Evolutionary conservation across 2,888 invertebrate species (phyloP).

Genomic region (Dioctria rufipes): DNA sequence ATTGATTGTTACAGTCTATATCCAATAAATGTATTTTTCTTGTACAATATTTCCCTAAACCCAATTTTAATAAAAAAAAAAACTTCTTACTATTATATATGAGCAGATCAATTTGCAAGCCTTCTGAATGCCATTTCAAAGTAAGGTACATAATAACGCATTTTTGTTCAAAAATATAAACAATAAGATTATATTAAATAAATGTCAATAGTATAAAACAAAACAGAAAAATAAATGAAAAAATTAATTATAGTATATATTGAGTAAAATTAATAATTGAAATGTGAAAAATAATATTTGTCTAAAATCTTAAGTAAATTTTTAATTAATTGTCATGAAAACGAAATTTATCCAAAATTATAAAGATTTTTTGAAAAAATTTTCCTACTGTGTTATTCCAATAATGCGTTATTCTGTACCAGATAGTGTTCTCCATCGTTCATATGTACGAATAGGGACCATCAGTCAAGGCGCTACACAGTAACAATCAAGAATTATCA

Average conservation of each 20-base stretch:
- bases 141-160: slow-evolving; percentile 67
- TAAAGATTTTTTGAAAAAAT: slow-evolving; percentile 55
- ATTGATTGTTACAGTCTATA: not conserved
- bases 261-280: too few species aligned
- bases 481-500: slow-evolving; percentile 98
- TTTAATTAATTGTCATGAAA: slow-evolving; percentile 29
- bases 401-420: slow-evolving; percentile 70
- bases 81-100: not conserved
- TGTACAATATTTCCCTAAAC: not conserved
- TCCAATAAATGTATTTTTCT: not conserved
- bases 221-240: too few species aligned
- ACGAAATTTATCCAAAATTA: slow-evolving; percentile 52
- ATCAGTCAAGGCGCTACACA: slow-evolving; percentile 99
- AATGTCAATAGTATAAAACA: too few species aligned
- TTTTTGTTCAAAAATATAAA: slow-evolving; percentile 51
- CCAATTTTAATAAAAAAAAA: not conserved
- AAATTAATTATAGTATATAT: too few species aligned
- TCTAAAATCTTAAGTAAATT: not conserved
- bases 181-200: not conserved
- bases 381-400: slow-evolving; percentile 65
- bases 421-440: slow-evolving; percentile 71
- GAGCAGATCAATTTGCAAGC: not conserved
- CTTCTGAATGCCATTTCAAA: slow-evolving; percentile 56
- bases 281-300: too few species aligned
- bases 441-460: slow-evolving; percentile 85